Evolutionary conservation across 2,888 invertebrate species (phyloP), one percentile per base, ranked within the genome.

Genomic region (Campopleginae sp.): DNA sequence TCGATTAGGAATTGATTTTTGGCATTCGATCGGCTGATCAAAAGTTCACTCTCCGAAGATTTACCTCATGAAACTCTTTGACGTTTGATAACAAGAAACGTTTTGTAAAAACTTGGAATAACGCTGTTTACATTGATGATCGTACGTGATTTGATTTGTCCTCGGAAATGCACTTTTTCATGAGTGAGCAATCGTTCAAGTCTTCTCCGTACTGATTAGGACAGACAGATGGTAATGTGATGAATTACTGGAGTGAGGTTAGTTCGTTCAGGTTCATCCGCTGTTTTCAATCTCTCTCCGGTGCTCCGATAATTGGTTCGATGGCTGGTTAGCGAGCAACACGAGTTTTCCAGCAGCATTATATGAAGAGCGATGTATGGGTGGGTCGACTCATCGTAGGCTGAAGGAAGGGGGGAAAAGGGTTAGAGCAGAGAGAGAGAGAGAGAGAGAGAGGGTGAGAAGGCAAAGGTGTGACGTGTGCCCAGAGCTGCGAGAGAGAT

Each of bases 281-380:
- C 10, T 14, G 10, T 27, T 79, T 23, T 70, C 68, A 19, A n/a
- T 42, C 61, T 17, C 74, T 44, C 61, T 48, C 23, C 23, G 17
- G 66, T 77, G 46, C 51, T 63, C 74, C 78, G 85, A 86, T 88
- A 87, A 88, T 88, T 88, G 87, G 85, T 86, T 88, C 82, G 80
- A 88, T 86, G 85, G 87, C 72, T 87, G 86, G 88, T 87, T 87
- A 87, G 80, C 86, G 85, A 86, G 84, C 85, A 85, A 87, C 80
- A 80, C 79, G 82, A 80, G 74, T 82, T 77, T 84, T 79, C 54
- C 61, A 33, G 72, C 66, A 33, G 72, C 65, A 74, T 83, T 85
- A 85, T 88, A 83, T 80, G 70, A 75, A 58, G 44, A 72, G 71
- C 87, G 80, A 82, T 86, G 78, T 85, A 85, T 86, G 80, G 75